These are phyloP conservation scores for Cremastinae sp. DNA, from an alignment of 2,888 invertebrate species.

Conservation along the genomic window DNA sequence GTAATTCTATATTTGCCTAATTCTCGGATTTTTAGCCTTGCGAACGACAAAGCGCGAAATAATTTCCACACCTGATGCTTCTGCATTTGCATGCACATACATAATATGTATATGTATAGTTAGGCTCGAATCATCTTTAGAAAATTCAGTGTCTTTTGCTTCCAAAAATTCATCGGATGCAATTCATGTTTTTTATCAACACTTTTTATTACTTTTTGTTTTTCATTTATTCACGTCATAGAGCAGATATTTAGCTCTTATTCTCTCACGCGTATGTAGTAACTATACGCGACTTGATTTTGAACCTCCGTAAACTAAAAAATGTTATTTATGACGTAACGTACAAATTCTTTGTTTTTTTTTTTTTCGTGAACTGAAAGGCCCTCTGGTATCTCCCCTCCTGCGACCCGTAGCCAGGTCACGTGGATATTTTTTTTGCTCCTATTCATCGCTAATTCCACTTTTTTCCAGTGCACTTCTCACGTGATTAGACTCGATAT, in stretches of 20 bases:
- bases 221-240: too few species aligned
- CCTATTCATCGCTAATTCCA: slow-evolving; percentile 10
- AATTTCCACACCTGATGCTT: too few species aligned
- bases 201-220: neutral
- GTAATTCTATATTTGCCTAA: slow-evolving; percentile 56
- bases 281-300: neutral
- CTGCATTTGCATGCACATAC: too few species aligned
- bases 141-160: neutral
- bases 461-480: slow-evolving; percentile 44
- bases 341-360: too few species aligned
- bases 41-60: slow-evolving; percentile 2
- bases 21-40: slow-evolving; percentile 45
- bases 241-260: too few species aligned
- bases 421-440: slow-evolving; percentile 1
- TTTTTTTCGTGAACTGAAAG: neutral
- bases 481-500: slow-evolving; percentile 39
- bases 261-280: neutral
- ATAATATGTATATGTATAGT: too few species aligned
- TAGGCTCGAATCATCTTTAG: too few species aligned
- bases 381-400: neutral
- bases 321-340: slow-evolving; percentile 10
- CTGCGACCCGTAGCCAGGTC: neutral
- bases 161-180: too few species aligned
- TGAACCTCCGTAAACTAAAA: neutral
- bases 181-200: too few species aligned